Evolutionary conservation across 35 echinoderm and acorn worm species (phyloP).

Genomic region (Apostichopus californicus): DNA sequence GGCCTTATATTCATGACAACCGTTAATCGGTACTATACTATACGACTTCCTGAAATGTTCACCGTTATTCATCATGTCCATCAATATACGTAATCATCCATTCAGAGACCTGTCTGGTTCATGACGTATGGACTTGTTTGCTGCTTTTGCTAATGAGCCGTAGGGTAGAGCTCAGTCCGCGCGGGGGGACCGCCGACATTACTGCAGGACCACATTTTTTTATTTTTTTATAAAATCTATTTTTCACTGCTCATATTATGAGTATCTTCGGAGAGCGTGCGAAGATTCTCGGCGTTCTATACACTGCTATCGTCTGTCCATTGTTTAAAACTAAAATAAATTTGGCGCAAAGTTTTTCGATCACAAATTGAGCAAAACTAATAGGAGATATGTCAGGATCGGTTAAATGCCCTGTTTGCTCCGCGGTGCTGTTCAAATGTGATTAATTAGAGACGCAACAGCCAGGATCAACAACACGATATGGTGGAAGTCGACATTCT

Average conservation of each 20-base stretch:
- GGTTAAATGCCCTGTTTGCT: constrained; percentile 37
- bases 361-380: constrained; percentile 40
- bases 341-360: constrained; percentile 51
- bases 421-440: constrained; percentile 36
- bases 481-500: too few relatives aligned
- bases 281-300: constrained; percentile 1
- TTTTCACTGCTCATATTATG: neutral
- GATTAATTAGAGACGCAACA: constrained; percentile 32
- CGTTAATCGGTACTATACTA: too few relatives aligned
- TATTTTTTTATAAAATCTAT: neutral
- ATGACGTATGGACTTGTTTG: constrained; percentile 22
- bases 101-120: neutral
- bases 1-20: too few relatives aligned
- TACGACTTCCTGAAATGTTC: too few relatives aligned
- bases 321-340: constrained; percentile 50
- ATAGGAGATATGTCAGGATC: constrained; percentile 33
- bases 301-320: neutral
- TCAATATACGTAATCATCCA: neutral
- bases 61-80: too few relatives aligned
- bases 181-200: neutral
- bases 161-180: neutral
- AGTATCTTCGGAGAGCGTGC: neutral
- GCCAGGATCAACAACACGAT: neutral
- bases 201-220: neutral
- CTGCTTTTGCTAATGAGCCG: constrained; percentile 33